Conservation (phyloP, 2,113 vertebrate genomes). For the Diadophis punctatus region DNA sequence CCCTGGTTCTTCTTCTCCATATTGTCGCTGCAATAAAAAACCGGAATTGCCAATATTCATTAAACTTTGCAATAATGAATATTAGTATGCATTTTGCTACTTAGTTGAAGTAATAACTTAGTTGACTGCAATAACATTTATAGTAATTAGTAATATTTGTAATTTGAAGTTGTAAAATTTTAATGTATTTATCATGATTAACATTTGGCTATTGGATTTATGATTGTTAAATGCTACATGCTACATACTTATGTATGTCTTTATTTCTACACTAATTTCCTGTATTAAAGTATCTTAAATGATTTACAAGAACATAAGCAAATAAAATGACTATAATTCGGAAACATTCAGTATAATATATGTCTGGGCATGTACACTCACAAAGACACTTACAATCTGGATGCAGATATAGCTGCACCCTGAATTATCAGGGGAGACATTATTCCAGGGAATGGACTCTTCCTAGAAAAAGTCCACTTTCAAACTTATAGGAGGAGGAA, state of each 20-base stretch:
- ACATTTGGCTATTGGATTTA: not conserved
- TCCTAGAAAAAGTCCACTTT: not conserved
- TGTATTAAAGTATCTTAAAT: not conserved
- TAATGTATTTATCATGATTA: not conserved
- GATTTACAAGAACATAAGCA: not conserved
- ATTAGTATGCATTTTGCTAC: not conserved
- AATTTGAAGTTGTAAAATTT: not conserved
- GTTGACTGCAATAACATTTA: not conserved
- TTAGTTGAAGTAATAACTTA: not conserved
- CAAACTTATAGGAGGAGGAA: not conserved
- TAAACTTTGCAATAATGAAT: not conserved
- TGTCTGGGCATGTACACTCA: not conserved
- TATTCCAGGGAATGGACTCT: not conserved
- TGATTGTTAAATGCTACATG: not conserved
- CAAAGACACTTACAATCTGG: not conserved
- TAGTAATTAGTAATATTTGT: not conserved
- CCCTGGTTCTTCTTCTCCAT: not conserved
- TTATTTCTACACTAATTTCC: not conserved
- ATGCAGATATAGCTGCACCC: not conserved
- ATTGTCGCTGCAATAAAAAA: not conserved
- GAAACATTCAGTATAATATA: not conserved
- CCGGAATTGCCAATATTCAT: not conserved
- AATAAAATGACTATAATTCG: not conserved
- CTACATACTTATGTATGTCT: not conserved
- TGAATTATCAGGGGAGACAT: not conserved